A percentile compares a stretch with the other conserved stretches of the same genome.
These are phyloP conservation scores for Epirrita christyi DNA, from an alignment of 2,888 invertebrate species.

Conservation along the genomic window DNA sequence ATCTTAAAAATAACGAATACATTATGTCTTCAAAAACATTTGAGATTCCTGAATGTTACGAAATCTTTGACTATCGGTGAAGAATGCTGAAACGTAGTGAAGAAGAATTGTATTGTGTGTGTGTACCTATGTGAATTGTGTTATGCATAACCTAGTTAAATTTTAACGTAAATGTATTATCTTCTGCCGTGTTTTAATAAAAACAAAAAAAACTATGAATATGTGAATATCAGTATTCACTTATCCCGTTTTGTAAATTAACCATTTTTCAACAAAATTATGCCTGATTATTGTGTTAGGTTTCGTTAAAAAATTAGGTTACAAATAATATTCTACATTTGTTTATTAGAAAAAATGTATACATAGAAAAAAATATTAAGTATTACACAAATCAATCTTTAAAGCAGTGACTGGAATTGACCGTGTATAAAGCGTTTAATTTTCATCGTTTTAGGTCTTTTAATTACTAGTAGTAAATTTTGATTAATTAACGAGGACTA, in stretches of 20 bases:
- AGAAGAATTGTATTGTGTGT: constrained; percentile 1
- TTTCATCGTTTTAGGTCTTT: constrained; percentile 46
- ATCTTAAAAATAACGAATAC: background rate
- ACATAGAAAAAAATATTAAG: background rate
- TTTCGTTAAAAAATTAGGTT: too few species aligned
- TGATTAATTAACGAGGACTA: constrained; percentile 69
- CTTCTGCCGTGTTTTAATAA: too few species aligned
- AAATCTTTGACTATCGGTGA: constrained; percentile 9
- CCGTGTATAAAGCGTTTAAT: constrained; percentile 53
- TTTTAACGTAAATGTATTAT: constrained; percentile 40
- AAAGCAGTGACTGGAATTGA: constrained; percentile 66
- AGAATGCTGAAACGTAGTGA: constrained; percentile 14
- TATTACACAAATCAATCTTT: constrained; percentile 32
- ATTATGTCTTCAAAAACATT: background rate
- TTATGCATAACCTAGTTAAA: constrained; percentile 14
- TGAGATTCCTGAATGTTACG: background rate
- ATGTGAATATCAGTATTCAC: background rate
- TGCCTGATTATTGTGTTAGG: too few species aligned
- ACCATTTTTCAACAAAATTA: too few species aligned
- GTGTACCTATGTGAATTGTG: constrained; percentile 9
- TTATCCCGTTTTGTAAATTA: too few species aligned
- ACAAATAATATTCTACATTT: constrained; percentile 10
- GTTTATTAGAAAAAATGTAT: background rate
- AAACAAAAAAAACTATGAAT: constrained; percentile 5
- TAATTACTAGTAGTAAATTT: constrained; percentile 71